Evolutionary conservation across 2,797 vertebrate species (phyloP).

Genomic region (Sebastolobus altivelis): DNA sequence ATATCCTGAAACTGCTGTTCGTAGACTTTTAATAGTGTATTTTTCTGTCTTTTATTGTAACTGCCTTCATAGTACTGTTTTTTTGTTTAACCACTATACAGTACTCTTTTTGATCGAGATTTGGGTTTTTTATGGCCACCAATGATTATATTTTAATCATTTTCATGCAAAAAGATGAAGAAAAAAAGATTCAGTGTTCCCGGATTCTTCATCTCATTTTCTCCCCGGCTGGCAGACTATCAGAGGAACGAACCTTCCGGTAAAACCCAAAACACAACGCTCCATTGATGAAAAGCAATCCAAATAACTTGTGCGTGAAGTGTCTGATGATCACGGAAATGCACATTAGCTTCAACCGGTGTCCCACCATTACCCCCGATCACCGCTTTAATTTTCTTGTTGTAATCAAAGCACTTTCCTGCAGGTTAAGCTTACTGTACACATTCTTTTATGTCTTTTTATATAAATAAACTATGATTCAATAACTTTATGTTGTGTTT

Average conservation of each 20-base stretch:
- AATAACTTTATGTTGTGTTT: not conserved
- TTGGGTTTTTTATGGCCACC: not conserved
- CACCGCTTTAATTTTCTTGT: not conserved
- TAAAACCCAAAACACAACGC: not conserved
- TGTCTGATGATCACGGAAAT: not conserved
- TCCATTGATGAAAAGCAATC: too few relatives aligned
- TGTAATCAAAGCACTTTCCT: constrained; percentile 43
- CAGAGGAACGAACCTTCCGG: not conserved
- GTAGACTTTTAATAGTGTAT: constrained; percentile 10
- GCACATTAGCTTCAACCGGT: too few relatives aligned
- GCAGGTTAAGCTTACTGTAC: not conserved
- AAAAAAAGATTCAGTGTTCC: too few relatives aligned
- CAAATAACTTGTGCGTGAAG: not conserved
- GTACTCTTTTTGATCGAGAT: not conserved
- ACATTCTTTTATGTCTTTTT: constrained; percentile 18
- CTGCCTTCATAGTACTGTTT: not conserved
- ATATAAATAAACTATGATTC: constrained; percentile 39
- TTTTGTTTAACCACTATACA: not conserved
- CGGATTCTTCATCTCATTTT: not conserved
- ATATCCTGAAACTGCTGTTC: constrained; percentile 35
- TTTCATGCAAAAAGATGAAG: not conserved
- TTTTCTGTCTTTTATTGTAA: not conserved
- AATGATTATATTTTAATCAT: not conserved
- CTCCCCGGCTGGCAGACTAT: not conserved
- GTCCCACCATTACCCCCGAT: too few relatives aligned